Evolutionary conservation across 2,888 invertebrate genomes (phyloP).

Genomic region (Cantharis lateralis): DNA sequence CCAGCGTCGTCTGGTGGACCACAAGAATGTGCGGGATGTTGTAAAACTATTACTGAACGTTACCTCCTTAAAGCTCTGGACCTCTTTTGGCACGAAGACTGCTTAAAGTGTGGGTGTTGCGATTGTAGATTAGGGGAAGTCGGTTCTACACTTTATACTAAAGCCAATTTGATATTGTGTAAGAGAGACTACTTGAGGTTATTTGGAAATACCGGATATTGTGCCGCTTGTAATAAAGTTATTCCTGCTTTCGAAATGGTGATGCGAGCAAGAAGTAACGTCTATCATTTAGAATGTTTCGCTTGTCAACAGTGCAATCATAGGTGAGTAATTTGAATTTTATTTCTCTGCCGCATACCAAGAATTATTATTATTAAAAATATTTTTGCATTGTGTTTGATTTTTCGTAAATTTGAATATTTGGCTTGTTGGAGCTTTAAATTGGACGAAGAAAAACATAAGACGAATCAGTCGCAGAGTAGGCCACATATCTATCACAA

Average conservation of each 20-base stretch:
- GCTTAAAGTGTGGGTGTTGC: conserved; percentile 96
- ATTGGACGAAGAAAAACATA: conserved; percentile 10
- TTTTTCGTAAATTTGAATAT: neutral
- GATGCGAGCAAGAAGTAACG: conserved; percentile 95
- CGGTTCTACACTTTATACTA: conserved; percentile 92
- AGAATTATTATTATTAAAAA: neutral
- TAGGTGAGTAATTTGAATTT: conserved; percentile 65
- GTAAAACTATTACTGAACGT: conserved; percentile 90
- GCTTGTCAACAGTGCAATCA: conserved; percentile 98
- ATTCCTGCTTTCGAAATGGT: conserved; percentile 99
- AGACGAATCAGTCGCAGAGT: conserved; percentile 37
- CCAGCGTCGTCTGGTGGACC: conserved; percentile 56
- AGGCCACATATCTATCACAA: conserved; percentile 53
- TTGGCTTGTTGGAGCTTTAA: neutral
- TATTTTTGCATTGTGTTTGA: neutral
- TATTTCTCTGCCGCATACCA: neutral
- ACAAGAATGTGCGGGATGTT: conserved; percentile 91
- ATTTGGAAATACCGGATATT: conserved; percentile 95
- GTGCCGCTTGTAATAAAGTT: conserved; percentile 95
- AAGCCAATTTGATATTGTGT: conserved; percentile 94
- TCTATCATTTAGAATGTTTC: conserved; percentile 97
- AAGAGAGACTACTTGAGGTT: conserved; percentile 94
- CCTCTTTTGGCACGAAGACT: conserved; percentile 97
- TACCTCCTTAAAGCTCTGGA: conserved; percentile 91
- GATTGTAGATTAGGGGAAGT: conserved; percentile 96